Evolutionary conservation across 2,113 vertebrate genomes (phyloP).

Genomic region (Hippocampus guttulatus): DNA sequence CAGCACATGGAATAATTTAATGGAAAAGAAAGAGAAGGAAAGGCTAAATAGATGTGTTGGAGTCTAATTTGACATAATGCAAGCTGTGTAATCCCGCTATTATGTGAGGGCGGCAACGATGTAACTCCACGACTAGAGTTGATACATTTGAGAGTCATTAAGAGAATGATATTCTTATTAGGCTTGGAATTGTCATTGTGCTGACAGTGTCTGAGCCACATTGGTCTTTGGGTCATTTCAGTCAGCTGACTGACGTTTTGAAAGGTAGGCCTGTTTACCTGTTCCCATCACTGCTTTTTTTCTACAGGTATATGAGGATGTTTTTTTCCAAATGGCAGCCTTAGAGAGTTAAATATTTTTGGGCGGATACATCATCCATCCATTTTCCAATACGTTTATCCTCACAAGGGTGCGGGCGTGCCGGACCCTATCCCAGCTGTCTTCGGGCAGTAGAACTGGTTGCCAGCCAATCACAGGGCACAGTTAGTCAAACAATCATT

Average conservation of each 20-base stretch:
- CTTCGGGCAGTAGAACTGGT: too few relatives aligned
- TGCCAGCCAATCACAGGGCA: too few relatives aligned
- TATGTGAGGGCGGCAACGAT: not conserved
- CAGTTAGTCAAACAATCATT: too few relatives aligned
- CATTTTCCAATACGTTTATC: too few relatives aligned
- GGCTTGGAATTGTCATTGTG: not conserved
- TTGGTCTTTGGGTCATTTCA: not conserved
- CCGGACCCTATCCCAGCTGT: too few relatives aligned
- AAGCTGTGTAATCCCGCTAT: not conserved
- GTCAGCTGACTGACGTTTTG: not conserved
- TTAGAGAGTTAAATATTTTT: not conserved
- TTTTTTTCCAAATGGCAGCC: not conserved
- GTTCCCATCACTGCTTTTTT: not conserved
- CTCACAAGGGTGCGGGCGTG: too few relatives aligned
- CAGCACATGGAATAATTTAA: not conserved
- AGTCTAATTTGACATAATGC: not conserved
- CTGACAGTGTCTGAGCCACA: not conserved
- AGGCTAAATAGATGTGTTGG: not conserved
- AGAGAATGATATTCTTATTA: not conserved
- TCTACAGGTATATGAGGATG: not conserved
- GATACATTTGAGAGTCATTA: not conserved
- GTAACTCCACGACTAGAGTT: not conserved
- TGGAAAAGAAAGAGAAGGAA: not conserved
- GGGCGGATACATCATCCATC: too few relatives aligned
- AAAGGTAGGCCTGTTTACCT: not conserved